Conservation (phyloP, 2,113 vertebrate species). For the Tangachromis dhanisi region DNA sequence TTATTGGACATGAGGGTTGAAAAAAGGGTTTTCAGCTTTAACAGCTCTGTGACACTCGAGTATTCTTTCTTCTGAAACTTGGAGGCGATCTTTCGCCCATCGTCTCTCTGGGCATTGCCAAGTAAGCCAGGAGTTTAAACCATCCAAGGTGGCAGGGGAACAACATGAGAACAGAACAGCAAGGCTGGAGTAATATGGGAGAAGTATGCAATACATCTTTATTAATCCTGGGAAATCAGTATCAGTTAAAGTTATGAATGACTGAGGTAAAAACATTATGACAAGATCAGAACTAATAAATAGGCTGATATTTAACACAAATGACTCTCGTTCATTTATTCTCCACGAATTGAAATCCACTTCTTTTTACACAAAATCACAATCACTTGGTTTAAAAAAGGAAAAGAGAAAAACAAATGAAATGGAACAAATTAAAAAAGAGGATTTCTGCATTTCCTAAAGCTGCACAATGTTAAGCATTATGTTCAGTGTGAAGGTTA, state of each 20-base stretch:
- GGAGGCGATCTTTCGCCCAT: not conserved
- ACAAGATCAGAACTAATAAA: not conserved
- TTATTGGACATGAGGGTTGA: not conserved
- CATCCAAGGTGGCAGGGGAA: not conserved
- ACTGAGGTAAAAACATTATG: not conserved
- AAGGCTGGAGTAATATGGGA: not conserved
- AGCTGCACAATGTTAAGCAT: not conserved
- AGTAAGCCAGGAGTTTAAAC: not conserved
- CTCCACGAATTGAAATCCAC: accelerated
- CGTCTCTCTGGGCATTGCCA: accelerated
- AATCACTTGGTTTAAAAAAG: not conserved
- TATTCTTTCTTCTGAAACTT: accelerated
- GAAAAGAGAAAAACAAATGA: not conserved
- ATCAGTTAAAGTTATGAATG: not conserved
- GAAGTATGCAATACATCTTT: not conserved
- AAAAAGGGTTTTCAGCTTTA: not conserved
- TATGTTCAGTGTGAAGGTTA: accelerated
- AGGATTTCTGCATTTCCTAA: not conserved
- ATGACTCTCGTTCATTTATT: not conserved
- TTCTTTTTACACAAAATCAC: not conserved
- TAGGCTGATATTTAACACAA: not conserved
- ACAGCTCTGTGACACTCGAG: not conserved
- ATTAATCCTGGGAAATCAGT: not conserved
- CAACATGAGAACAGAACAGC: not conserved
- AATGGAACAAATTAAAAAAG: not conserved